These are phyloP conservation scores for Macrosteles quadrilineatus DNA, from an alignment of 1,140 invertebrate genomes.

Conservation along the genomic window DNA sequence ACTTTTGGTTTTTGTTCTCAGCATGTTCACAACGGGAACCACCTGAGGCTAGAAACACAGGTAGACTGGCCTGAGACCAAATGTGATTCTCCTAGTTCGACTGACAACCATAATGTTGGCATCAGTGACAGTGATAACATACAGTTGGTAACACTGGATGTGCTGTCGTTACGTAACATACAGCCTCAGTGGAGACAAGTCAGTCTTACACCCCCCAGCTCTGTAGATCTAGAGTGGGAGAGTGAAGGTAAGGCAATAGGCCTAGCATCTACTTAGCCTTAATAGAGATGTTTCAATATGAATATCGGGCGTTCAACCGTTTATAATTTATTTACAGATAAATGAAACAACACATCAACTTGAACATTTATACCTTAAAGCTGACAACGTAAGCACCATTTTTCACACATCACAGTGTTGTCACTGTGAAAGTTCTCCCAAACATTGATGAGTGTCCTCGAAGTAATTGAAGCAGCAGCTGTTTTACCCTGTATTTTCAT, in stretches of 20 bases:
- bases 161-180: neutral
- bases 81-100: neutral
- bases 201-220: conserved; percentile 44
- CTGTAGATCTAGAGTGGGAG: conserved; percentile 48
- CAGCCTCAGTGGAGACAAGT: conserved; percentile 22
- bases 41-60: neutral
- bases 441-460: no score
- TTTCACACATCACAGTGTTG: no score
- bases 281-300: neutral
- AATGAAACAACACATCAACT: neutral
- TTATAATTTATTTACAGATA: neutral
- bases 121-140: conserved; percentile 6
- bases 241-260: conserved; percentile 41
- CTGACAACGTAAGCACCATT: neutral
- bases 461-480: no score
- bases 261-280: neutral
- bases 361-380: neutral
- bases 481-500: no score
- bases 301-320: no score
- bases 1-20: no score
- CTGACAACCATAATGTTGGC: neutral
- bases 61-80: neutral
- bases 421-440: no score
- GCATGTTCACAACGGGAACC: neutral
- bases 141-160: conserved; percentile 21